Evolutionary conservation across 64 coral and sea anemone species (phyloP), one percentile per base, ranked within the genome.

Genomic region (Dendronephthya gigantea): DNA sequence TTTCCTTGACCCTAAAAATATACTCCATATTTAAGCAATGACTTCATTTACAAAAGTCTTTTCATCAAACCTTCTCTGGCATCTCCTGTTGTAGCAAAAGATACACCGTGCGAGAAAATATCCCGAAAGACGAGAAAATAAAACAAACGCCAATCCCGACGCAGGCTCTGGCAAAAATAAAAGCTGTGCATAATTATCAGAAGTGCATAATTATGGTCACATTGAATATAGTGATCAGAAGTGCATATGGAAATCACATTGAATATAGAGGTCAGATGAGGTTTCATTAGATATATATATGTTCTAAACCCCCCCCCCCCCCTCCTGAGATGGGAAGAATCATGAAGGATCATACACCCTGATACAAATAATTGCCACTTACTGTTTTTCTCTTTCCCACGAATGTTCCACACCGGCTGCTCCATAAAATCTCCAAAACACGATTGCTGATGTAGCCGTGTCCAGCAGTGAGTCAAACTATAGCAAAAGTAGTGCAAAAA

Each of bases 381-480:
- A 89, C 88, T 25, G 83, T 50, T 83, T 84, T 49, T 89, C 88
- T 38, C 82, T 68, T 23, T 84, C 41, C 12, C 38, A 84, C 6
- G 88, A 84, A 37, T 89, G 69, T 84, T 84, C 68, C 16, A 49
- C 30, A 69, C 82, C 82, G 25, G 34, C 23, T 9, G 29, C 38
- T 1, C 88, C 88, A 40, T 65, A 74, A 33, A 89, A 89, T 43
- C 88, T 56, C 88, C 88, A 89, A 9, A 89, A 82, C 16, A 89
- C 88, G 36, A 89, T 68, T 25, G 82, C 56, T 13, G 88, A 89
- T 19, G 88, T 84, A 2, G 52, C 45, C 0, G 88, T 47, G 31
- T 89, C 82, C 47, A 89, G 50, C 31, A 84, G 32, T 16, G 72
- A 34, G 72, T 79, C 72, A 34, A 79, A 79, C 72, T 79, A 27